A percentile compares a stretch with the other conserved stretches of the same genome.
phyloP scores from a whole-genome alignment of 2,113 vertebrate species.

The Ameiurus melas region DNA sequence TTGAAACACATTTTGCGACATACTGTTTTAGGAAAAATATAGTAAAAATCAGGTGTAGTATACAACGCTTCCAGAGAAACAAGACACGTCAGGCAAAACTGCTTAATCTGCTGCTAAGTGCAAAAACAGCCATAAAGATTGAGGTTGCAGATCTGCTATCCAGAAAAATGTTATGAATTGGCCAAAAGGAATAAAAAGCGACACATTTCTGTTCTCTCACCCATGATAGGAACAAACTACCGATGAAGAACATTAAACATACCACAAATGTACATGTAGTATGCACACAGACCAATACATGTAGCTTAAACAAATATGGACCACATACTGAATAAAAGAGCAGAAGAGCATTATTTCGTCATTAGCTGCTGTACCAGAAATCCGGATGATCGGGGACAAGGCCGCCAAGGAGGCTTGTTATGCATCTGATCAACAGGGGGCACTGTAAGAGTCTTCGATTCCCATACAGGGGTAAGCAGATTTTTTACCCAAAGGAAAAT shows the following conservation, averaged over 20 bases:
- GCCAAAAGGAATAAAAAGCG: not conserved
- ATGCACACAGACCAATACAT: not conserved
- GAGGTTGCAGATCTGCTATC: too few relatives aligned
- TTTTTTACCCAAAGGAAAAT: not conserved
- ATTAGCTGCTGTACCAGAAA: not conserved
- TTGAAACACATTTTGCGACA: not conserved
- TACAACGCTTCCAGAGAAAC: not conserved
- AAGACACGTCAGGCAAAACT: not conserved
- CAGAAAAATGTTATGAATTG: not conserved
- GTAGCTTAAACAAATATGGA: constrained; percentile 4
- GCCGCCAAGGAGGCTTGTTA: not conserved
- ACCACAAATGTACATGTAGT: not conserved
- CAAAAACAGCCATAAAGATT: not conserved
- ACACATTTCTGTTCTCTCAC: not conserved
- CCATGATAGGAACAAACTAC: not conserved
- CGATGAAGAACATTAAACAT: not conserved
- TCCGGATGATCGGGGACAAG: not conserved
- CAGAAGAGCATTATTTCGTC: not conserved
- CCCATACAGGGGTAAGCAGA: not conserved
- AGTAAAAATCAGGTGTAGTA: not conserved
- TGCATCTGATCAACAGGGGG: constrained; percentile 10
- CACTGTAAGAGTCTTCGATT: not conserved
- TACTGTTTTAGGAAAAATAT: not conserved
- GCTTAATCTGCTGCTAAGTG: not conserved
- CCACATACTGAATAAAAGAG: constrained; percentile 40